Base-by-base conservation (phyloP, 2,797 vertebrate genomes). In the Erithacus rubecula region DNA sequence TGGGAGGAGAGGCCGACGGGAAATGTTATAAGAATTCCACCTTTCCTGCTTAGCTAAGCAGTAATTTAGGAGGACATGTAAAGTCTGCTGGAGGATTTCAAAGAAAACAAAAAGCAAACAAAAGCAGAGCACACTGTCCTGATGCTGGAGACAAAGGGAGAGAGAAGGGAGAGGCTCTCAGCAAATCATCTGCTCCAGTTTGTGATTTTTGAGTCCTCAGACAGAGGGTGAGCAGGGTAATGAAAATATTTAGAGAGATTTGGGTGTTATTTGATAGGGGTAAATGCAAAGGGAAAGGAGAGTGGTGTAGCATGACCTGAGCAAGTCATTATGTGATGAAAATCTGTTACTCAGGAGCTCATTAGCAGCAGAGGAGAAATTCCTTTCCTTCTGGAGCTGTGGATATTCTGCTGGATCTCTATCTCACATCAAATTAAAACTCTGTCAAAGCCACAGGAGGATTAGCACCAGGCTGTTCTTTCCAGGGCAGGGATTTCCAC, bases 41-140 rank as follows among this genome's bases (percentile, higher is more conserved):
- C n/a, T 93, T 86, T 86, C 89, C 91, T 95, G 95, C 95, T 96
- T 92, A 93, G 93, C 89, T 95, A 89, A 95, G 94, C 96, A 95
- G 84, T 71, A 83, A 87, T 94, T 93, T 59, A 69, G 90, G 37
- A 88, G 90, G 71, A 75, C 87, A 68, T 83, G 92, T 93, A 94
- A 96, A 95, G 90, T 53, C 44, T 36, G 65, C 15, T 21, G 5
- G 32, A 77, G 86, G 36, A 46, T 92, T 95, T 95, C 90, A 95
- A 92, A 96, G 92, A 83, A 93, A 95, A 95, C 60, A 81, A 64
- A 93, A 92, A 89, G 82, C 84, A 91, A 93, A 89, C 87, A 92
- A 95, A 94, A 90, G 87, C 71, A 64, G 3, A 53, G 75, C 81
- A 10, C 68, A 15, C 68, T 85, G 78, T 65, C 81, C 83, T 47